phyloP scores from a whole-genome alignment of 2,113 vertebrate genomes.

The Nothoprocta pentlandii region DNA sequence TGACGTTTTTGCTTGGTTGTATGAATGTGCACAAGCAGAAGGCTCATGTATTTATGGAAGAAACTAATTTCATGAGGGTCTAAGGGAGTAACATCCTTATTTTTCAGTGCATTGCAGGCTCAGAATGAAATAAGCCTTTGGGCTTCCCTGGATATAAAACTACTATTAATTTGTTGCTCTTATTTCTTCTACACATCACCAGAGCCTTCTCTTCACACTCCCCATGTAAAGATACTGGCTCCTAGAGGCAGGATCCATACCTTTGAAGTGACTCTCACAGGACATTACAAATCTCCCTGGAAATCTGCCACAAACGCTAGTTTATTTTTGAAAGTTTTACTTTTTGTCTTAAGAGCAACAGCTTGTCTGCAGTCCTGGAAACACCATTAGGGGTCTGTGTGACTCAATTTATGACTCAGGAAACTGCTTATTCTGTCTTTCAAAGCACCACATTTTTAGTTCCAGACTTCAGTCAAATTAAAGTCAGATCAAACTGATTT shows the following conservation, averaged over 20 bases:
- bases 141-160: not conserved
- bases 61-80: not conserved
- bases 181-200: not conserved
- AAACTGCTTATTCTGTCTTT: constrained; percentile 68
- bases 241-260: not conserved
- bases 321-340: constrained; percentile 54
- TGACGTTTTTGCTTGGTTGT: not conserved
- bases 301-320: constrained; percentile 9
- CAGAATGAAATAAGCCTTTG: not conserved
- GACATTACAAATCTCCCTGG: constrained; percentile 65
- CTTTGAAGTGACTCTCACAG: constrained; percentile 48
- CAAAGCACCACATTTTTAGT: constrained; percentile 38
- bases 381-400: constrained; percentile 69
- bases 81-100: not conserved
- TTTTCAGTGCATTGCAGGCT: not conserved
- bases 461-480: constrained; percentile 46
- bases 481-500: constrained; percentile 46
- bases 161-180: not conserved
- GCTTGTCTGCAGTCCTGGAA: constrained; percentile 69
- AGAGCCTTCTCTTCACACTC: not conserved
- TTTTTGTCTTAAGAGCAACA: constrained; percentile 45
- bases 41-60: not conserved
- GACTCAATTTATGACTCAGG: constrained; percentile 78
- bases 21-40: not conserved
- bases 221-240: not conserved